Evolutionary conservation across 2,797 vertebrate species (phyloP), one percentile per base, ranked within the genome.

Genomic region (Dromococcyx pavoninus): DNA sequence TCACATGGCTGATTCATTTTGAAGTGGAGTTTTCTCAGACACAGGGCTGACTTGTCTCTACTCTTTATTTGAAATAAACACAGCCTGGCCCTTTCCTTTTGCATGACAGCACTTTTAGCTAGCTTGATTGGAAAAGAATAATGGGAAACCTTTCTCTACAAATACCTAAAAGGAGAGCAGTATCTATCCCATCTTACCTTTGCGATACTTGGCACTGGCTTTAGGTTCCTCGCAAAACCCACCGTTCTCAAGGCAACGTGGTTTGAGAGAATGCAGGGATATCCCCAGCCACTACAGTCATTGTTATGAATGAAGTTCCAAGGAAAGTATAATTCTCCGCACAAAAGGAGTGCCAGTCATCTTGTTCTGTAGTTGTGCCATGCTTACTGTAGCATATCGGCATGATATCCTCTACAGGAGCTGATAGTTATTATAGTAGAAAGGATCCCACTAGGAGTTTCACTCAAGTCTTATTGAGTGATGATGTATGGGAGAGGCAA

Each of bases 1-100:
- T 44, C 91, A 93, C 51, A 43, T 92, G 89, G 77, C 33, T 53
- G 71, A 91, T 93, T 83, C 57, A 60, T 91, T 94, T 56, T 51
- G 80, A 85, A 62, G 41, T 53, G 78, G 77, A 46, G 30, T 88
- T 92, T 88, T 87, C 86, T 78, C 75, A 88, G 81, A 82, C 66
- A 37, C 12, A 37, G 10, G 27, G 17, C 89, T 92, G 91, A 50
- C 13, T 35, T 61, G 50, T 90, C 71, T 82, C 11, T 57, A 8
- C 82, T 58, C 51, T 89, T 87, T 56, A 44, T 83, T 75, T 95
- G 82, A 75, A 50, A 80, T 56, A 71, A 93, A 83, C 46, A 62
- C 53, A 85, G 46, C 58, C 70, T 60, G 75, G 50, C 65, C 66
- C 64, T 62, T 95, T 90, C 65, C 88, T 86, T 81, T 80, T 39